Evolutionary conservation across 2,113 vertebrate genomes (phyloP).

Genomic region (Sakesphorus luctuosus): DNA sequence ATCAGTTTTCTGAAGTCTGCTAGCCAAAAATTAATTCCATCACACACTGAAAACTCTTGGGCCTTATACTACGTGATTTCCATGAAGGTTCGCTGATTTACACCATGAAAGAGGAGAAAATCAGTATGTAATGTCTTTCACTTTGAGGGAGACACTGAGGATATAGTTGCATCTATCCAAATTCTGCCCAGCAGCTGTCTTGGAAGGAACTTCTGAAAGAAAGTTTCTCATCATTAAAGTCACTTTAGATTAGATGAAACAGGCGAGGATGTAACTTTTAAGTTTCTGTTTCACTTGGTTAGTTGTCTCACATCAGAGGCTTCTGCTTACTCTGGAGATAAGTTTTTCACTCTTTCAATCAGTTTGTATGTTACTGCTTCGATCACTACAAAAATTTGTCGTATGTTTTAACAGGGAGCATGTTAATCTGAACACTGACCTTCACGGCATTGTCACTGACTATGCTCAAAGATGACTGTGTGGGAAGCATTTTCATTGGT

Average conservation of each 20-base stretch:
- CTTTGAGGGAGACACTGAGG: background rate
- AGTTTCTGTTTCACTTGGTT: background rate
- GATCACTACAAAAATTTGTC: background rate
- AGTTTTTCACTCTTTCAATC: background rate
- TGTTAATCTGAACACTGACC: constrained; percentile 58
- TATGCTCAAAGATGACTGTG: constrained; percentile 59
- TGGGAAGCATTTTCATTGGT: constrained; percentile 50
- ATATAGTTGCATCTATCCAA: background rate
- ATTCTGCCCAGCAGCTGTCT: background rate
- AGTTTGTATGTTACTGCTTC: background rate
- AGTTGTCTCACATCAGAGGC: background rate
- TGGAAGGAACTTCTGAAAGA: background rate
- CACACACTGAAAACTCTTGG: background rate
- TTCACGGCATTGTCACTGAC: constrained; percentile 52
- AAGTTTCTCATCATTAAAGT: background rate
- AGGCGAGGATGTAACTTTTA: background rate
- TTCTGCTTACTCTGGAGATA: background rate
- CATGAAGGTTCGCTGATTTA: background rate
- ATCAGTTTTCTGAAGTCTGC: background rate
- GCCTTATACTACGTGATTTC: background rate
- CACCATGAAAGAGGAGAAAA: background rate
- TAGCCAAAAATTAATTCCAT: background rate
- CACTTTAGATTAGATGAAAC: background rate
- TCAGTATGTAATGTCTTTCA: background rate
- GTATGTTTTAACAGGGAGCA: constrained; percentile 1